Evolutionary conservation across 2,888 invertebrate species (phyloP).

Genomic region (Temnothorax rugatulus): DNA sequence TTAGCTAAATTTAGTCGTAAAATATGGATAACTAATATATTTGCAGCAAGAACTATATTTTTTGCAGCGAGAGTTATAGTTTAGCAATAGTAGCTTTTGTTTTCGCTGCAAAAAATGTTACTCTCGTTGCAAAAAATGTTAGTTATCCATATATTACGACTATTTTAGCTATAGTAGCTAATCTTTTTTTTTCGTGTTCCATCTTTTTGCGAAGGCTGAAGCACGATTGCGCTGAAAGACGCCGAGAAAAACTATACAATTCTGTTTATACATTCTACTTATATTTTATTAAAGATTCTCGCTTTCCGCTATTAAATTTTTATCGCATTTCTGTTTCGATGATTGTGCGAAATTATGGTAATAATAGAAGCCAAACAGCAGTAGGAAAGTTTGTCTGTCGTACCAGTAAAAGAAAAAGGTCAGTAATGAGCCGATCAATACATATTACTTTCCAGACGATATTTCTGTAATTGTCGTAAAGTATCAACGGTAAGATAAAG

Average conservation of each 20-base stretch:
- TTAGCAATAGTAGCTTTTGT: no score
- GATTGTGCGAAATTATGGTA: not conserved
- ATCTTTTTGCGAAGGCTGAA: not conserved
- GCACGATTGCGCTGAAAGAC: not conserved
- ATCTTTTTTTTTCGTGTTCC: no score
- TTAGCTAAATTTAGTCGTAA: no score
- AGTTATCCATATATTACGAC: no score
- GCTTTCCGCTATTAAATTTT: not conserved
- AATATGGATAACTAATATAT: no score
- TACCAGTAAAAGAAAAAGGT: not conserved
- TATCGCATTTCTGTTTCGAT: not conserved
- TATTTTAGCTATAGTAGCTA: no score
- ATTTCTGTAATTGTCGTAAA: not conserved
- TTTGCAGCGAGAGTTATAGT: no score
- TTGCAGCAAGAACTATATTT: no score
- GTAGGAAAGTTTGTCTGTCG: not conserved
- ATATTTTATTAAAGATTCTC: constrained; percentile 36
- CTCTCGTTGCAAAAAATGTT: no score
- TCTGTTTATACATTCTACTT: not conserved
- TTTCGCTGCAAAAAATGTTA: no score
- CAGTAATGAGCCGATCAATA: not conserved
- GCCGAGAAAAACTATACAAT: not conserved
- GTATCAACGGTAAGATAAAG: not conserved
- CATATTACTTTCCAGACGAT: not conserved
- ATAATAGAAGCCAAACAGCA: not conserved